Evolutionary conservation across 2,797 vertebrate genomes (phyloP), one percentile per base, ranked within the genome.

Genomic region (Tinamus major): DNA sequence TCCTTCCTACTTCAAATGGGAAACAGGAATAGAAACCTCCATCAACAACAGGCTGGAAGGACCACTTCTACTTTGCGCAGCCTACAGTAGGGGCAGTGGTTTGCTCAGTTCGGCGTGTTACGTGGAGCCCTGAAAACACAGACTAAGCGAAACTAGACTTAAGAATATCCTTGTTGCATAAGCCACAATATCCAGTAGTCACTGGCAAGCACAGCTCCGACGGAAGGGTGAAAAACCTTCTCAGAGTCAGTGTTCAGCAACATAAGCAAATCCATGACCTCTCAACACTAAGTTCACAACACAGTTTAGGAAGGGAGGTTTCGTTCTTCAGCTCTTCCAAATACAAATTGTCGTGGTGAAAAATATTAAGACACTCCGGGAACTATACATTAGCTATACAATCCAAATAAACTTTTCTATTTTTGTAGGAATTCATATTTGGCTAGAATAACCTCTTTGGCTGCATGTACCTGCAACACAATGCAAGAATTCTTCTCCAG

Each of bases 21-120:
- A 93, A 96, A 93, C 39, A 41, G 90, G 96, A 96, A 94, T 86
- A 92, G 94, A 96, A 96, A 95, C 48, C 48, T 27, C 19, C 64
- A 79, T 46, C 91, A 68, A 53, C 78, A 94, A 24, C 23, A 51
- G 23, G n/a, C 6, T 65, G 42, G 76, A 46, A 79, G 76, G 49
- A 49, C 69, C 62, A 72, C 41, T 63, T 93, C 65, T 26, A 83
- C 26, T 72, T 19, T 3, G 2, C 2, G 56, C 17, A 87, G 70
- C 6, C 44, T 37, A 16, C 26, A 8, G 19, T 4, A 71, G 13
- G 29, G 18, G 17, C 31, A 56, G 53, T 4, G 29, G 53, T 31
- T 56, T n/a, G 53, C 53, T 56, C 53, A 19, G 53, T 11, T n/a
- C 18, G 29, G 53, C 53, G 31, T 19, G 29, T 56, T n/a, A 56